A percentile compares a stretch with the other conserved stretches of the same genome.
These are phyloP conservation scores for Rana temporaria DNA, from an alignment of 2,113 vertebrate genomes.

Conservation along the genomic window DNA sequence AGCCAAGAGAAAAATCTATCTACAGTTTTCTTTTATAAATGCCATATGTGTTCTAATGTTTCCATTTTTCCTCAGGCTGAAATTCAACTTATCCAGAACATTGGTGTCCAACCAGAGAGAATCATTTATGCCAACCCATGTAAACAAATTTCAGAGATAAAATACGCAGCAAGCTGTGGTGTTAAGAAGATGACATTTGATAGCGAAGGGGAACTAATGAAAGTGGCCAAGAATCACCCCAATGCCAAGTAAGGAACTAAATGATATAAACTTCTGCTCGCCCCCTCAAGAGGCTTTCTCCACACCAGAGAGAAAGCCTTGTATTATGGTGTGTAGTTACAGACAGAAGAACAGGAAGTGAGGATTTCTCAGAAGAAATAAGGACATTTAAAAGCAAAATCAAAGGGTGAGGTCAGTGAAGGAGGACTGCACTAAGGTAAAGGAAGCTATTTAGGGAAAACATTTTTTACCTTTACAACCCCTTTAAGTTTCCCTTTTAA, in stretches of 20 bases:
- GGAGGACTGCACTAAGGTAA: no score
- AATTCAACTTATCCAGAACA: slow-evolving; percentile 91
- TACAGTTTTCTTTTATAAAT: not conserved
- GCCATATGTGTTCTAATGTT: not conserved
- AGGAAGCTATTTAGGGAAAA: no score
- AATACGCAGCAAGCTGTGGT: slow-evolving; percentile 90
- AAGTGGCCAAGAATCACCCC: slow-evolving; percentile 90
- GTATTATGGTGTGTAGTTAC: no score
- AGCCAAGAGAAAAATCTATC: not conserved
- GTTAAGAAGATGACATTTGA: slow-evolving; percentile 99
- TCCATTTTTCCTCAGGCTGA: slow-evolving; percentile 78
- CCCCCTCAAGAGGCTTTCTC: no score
- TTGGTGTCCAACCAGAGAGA: slow-evolving; percentile 86
- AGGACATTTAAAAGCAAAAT: no score
- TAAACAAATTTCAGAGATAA: slow-evolving; percentile 97
- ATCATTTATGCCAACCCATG: slow-evolving; percentile 99
- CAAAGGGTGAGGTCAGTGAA: no score
- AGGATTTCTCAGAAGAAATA: no score
- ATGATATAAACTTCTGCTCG: not conserved
- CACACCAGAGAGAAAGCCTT: no score
- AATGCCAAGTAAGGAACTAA: slow-evolving; percentile 90
- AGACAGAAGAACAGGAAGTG: no score
- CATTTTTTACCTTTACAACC: no score
- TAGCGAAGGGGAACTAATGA: slow-evolving; percentile 94
- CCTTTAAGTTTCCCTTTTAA: no score